Conservation (phyloP, 2,888 invertebrate genomes). For the Thelaira solivaga region DNA sequence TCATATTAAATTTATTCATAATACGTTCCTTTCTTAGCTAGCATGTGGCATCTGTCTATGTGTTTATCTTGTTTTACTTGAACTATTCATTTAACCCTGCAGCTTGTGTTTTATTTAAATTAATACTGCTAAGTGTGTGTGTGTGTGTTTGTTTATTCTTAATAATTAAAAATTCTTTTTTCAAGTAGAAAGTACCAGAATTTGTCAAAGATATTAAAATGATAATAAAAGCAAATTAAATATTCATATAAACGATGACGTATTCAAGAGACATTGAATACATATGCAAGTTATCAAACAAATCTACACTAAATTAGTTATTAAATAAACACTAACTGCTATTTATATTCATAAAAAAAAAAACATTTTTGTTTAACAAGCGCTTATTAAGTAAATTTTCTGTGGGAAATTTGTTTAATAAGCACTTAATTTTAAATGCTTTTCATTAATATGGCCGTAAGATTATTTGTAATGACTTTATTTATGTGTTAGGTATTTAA, state of each 20-base stretch:
- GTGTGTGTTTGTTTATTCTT: background rate
- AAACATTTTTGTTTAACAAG: no score
- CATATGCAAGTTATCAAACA: background rate
- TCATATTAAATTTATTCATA: background rate
- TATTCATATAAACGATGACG: background rate
- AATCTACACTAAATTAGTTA: background rate
- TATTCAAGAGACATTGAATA: background rate
- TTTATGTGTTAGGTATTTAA: no score
- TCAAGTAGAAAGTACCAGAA: conserved; percentile 16
- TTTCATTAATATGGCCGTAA: no score
- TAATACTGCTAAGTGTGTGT: background rate
- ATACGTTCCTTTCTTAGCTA: background rate
- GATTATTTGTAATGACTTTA: no score
- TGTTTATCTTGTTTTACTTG: background rate
- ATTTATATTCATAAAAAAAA: no score
- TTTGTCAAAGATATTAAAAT: conserved; percentile 31
- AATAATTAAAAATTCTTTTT: conserved; percentile 50
- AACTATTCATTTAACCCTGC: conserved; percentile 1
- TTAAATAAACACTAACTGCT: no score
- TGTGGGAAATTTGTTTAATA: no score
- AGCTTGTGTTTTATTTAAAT: background rate
- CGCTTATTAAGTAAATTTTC: no score
- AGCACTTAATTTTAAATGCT: no score
- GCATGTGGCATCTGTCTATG: background rate
- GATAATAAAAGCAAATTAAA: conserved; percentile 16